Percentiles rank a stretch among this genome's conserved stretches.
These are phyloP conservation scores for Lycorma delicatula DNA, from an alignment of 1,140 invertebrate genomes.

Conservation along the genomic window DNA sequence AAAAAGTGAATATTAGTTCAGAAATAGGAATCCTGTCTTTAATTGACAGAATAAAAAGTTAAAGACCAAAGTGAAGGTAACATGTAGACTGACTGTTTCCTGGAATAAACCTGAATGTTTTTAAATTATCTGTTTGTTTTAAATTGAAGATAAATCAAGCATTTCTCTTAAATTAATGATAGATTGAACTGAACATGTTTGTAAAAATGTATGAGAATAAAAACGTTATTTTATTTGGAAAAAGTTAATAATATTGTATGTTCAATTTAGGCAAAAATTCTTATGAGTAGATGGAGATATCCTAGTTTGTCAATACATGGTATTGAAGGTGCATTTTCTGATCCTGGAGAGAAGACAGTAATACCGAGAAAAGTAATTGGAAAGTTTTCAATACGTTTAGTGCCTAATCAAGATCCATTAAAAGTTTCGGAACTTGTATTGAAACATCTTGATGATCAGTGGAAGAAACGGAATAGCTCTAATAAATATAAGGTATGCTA, in stretches of 20 bases:
- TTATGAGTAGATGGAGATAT: constrained; percentile 88
- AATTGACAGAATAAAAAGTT: too few relatives aligned
- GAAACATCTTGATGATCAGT: constrained; percentile 60
- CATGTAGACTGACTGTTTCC: too few relatives aligned
- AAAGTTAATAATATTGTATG: constrained; percentile 11
- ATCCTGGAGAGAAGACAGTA: constrained; percentile 87
- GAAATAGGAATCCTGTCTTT: too few relatives aligned
- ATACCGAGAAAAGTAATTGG: constrained; percentile 91
- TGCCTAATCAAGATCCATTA: constrained; percentile 80
- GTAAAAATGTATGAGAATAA: too few relatives aligned
- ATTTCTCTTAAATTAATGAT: too few relatives aligned
- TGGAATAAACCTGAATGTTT: too few relatives aligned
- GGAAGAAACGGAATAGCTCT: constrained; percentile 61
- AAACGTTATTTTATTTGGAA: neutral
- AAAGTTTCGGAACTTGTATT: constrained; percentile 64
- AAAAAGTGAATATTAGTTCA: too few relatives aligned
- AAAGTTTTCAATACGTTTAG: constrained; percentile 93
- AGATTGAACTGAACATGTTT: too few relatives aligned
- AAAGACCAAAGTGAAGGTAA: too few relatives aligned
- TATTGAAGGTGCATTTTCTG: constrained; percentile 88
- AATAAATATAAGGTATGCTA: constrained; percentile 71
- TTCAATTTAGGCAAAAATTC: constrained; percentile 48
- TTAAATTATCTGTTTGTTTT: too few relatives aligned
- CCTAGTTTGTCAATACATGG: constrained; percentile 88
- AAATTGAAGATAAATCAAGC: too few relatives aligned